These are phyloP conservation scores for Coronaproctus castanopsis DNA, from an alignment of 2,888 invertebrate genomes.

Conservation along the genomic window DNA sequence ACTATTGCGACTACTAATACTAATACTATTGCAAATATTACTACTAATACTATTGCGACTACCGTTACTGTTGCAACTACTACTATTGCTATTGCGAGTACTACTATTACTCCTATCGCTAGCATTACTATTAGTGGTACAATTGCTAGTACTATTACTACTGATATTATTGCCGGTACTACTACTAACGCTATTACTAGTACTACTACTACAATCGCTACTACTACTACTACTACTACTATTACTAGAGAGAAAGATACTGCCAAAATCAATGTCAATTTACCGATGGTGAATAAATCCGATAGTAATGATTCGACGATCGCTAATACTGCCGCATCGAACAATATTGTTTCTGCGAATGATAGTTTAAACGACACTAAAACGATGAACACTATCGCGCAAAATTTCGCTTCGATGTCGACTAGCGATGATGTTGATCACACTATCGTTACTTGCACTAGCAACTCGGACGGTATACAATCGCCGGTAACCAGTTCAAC, in stretches of 20 bases:
- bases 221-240: slow-evolving; percentile 12
- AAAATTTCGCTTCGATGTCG: no score
- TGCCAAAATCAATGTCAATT: slow-evolving; percentile 28
- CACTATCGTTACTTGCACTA: no score
- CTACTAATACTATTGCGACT: background rate
- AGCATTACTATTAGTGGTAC: background rate
- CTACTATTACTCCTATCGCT: background rate
- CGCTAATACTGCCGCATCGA: no score
- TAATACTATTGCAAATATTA: background rate
- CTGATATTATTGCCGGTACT: background rate
- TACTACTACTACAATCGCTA: slow-evolving; percentile 13
- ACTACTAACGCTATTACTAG: slow-evolving; percentile 3
- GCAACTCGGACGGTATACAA: no score
- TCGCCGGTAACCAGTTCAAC: background rate
- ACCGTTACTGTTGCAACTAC: background rate
- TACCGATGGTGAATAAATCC: no score
- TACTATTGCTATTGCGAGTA: no score
- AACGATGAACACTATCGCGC: no score
- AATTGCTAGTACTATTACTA: background rate
- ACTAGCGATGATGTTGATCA: no score
- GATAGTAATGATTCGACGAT: no score
- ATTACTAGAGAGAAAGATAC: slow-evolving; percentile 11
- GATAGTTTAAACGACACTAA: no score
- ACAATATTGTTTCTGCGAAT: no score
- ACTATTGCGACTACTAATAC: no score